Conservation (phyloP, 1,140 invertebrate species). For the Acyrthosiphon pisum region DNA sequence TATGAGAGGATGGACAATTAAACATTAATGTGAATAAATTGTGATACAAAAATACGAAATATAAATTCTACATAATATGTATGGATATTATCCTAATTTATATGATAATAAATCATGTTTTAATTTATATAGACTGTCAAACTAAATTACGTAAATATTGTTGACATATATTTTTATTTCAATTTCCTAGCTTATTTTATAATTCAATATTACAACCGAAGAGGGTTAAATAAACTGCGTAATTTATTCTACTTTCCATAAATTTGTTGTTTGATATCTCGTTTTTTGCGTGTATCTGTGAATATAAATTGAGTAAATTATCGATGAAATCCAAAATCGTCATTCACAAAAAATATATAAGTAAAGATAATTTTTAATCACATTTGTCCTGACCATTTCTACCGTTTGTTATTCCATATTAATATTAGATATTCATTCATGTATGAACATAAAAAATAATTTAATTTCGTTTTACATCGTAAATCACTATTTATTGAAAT, state of each 20-base stretch:
- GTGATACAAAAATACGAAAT: not conserved
- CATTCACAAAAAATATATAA: not conserved
- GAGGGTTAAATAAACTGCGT: not conserved
- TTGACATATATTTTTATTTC: not conserved
- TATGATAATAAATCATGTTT: not conserved
- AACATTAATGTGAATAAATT: not conserved
- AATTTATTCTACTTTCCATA: not conserved
- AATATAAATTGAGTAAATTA: not conserved
- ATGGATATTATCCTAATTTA: too few species aligned
- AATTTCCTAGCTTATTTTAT: not conserved
- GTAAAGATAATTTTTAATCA: not conserved
- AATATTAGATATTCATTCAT: not conserved
- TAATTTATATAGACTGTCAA: not conserved
- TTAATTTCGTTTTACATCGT: not conserved
- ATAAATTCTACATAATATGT: not conserved
- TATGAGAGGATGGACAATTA: not conserved
- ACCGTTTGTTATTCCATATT: not conserved
- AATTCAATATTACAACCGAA: not conserved
- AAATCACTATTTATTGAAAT: conserved; percentile 8
- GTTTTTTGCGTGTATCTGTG: not conserved
- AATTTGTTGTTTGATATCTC: not conserved
- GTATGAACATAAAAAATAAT: not conserved
- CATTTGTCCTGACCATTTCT: not conserved
- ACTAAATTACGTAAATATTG: not conserved
- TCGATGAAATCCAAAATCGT: not conserved